Evolutionary conservation across 2,888 invertebrate species (phyloP), one percentile per base, ranked within the genome.

Genomic region (Drosophila cracens): DNA sequence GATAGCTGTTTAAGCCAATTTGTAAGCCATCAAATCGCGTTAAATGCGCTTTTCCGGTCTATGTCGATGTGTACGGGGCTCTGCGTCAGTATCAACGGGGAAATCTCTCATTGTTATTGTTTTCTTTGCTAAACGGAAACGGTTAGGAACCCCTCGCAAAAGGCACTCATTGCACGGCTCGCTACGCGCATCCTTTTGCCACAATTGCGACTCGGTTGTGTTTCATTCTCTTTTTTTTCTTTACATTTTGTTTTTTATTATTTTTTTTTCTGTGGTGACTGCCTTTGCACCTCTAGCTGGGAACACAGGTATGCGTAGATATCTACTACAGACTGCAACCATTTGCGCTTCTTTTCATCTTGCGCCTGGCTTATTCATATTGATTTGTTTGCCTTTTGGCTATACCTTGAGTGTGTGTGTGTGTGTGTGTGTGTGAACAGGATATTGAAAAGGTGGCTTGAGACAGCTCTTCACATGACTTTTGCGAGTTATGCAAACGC

Each of bases 21-120:
- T 92, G 85, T 89, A 82, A 85, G 87, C 87, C 90, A 82, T 90
- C 84, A 89, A 92, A 92, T 91, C 90, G 83, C 81, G 83, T 92
- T 91, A 90, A 88, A 86, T 83, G 87, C 82, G 81, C 81, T 87
- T 87, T 91, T 87, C 83, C 90, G 85, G 83, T 89, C 81, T 71
- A 40, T 57, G 65, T 40, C 48, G 59, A 59, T 62, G 67, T 48
- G 46, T 40, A 25, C 52, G 38, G 52, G 49, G 49, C 60, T 65
- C 53, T 56, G 60, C 56, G 21, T 66, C 66, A 34, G 59, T 81
- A 81, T 79, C 81, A 56, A 53, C 54, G 52, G 57, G 57, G 69
- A 77, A 87, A 87, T 84, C 82, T 89, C 73, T 67, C 74, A 77
- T 83, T 86, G 83, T 83, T 87, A 85, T 88, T 90, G 87, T 90